phyloP scores from a whole-genome alignment of 2,113 vertebrate species.

The Bettongia penicillata region DNA sequence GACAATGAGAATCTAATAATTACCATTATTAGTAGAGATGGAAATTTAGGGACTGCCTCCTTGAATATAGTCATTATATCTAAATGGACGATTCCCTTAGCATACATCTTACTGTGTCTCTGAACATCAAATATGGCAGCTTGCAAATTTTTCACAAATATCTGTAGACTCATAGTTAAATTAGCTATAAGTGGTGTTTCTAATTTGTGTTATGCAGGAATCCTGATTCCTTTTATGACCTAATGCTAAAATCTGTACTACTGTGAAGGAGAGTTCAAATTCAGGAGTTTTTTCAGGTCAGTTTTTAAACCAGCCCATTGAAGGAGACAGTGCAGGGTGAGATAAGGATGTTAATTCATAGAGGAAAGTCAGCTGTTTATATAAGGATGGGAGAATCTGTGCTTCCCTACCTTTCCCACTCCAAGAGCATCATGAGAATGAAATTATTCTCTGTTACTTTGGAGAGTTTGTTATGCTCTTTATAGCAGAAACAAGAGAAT shows the following conservation, averaged over 20 bases:
- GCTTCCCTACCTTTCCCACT: slow-evolving; percentile 27
- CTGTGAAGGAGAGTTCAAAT: slow-evolving; percentile 9
- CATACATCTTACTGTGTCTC: background rate
- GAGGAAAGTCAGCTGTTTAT: slow-evolving; percentile 23
- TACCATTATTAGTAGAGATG: background rate
- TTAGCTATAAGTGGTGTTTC: slow-evolving; percentile 12
- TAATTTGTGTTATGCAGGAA: background rate
- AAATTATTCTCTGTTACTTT: slow-evolving; percentile 56
- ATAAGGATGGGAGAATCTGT: slow-evolving; percentile 27
- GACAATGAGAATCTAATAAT: background rate
- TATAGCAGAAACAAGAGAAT: slow-evolving; percentile 12
- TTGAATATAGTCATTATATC: background rate
- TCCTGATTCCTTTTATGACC: background rate
- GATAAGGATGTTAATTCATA: slow-evolving; percentile 1
- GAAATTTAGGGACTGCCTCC: background rate
- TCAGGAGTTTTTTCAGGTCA: slow-evolving; percentile 7
- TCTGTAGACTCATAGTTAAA: slow-evolving; percentile 4
- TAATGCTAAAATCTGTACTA: slow-evolving; percentile 25
- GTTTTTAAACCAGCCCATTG: background rate
- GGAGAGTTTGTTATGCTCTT: slow-evolving; percentile 44
- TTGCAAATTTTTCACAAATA: background rate
- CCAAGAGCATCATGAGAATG: slow-evolving; percentile 48
- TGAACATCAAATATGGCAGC: background rate
- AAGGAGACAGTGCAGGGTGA: slow-evolving; percentile 29
- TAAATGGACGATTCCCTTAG: background rate